A percentile compares a stretch with the other conserved stretches of the same genome.
Evolutionary conservation across 2,888 invertebrate species (phyloP).

Genomic region (Lysandra coridon): DNA sequence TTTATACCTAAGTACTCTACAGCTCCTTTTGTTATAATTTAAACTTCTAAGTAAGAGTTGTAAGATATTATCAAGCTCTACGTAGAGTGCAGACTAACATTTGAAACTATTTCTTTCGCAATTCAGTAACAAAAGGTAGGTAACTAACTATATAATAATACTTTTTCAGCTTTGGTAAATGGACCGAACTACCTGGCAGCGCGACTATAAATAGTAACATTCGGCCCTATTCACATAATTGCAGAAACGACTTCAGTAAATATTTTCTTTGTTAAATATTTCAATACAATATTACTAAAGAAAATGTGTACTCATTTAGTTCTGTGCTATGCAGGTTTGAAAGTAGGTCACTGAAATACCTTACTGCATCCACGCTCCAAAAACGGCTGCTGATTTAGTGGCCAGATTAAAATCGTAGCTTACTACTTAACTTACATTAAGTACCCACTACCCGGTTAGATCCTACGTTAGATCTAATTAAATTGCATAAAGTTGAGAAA

Average conservation of each 20-base stretch:
- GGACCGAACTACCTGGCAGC: neutral
- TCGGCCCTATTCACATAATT: slow-evolving; percentile 18
- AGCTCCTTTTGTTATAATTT: neutral
- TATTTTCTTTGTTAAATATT: slow-evolving; percentile 25
- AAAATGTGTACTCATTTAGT: slow-evolving; percentile 39
- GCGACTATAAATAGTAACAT: slow-evolving; percentile 6
- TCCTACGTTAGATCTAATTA: neutral
- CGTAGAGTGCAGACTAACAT: neutral
- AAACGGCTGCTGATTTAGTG: slow-evolving; percentile 39
- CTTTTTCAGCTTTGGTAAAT: neutral
- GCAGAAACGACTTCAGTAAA: neutral
- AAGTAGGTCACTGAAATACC: slow-evolving; percentile 58
- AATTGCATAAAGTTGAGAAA: neutral
- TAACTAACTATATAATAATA: neutral
- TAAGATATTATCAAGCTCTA: neutral
- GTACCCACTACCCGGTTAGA: too few relatives aligned
- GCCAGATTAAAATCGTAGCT: slow-evolving; percentile 10
- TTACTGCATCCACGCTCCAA: slow-evolving; percentile 44
- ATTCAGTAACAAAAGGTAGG: neutral
- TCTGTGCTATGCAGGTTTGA: slow-evolving; percentile 54
- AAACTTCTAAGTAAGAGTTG: too few relatives aligned
- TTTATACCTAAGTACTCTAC: too few relatives aligned
- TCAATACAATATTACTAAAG: slow-evolving; percentile 29
- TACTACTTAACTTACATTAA: slow-evolving; percentile 6
- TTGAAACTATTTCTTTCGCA: neutral